Conservation (phyloP, 1,140 invertebrate genomes). For the Caenorhabditis latens region DNA sequence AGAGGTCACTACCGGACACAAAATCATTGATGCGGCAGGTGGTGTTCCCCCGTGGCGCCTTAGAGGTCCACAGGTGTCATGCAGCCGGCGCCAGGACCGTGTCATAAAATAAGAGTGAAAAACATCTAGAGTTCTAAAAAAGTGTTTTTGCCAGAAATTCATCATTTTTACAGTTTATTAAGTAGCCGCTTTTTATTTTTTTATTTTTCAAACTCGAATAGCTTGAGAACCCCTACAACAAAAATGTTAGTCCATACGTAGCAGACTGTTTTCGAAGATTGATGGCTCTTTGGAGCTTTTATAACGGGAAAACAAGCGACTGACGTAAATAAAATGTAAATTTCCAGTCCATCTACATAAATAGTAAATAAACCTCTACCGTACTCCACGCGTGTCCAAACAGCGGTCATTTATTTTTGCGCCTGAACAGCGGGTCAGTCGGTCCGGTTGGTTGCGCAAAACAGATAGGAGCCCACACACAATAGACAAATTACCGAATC, state of each 20-base stretch:
- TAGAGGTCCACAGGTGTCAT: conserved; percentile 27
- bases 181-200: too few species aligned
- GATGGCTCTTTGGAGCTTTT: conserved; percentile 47
- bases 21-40: not conserved
- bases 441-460: conserved; percentile 44
- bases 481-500: conserved; percentile 53
- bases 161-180: too few species aligned
- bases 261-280: conserved; percentile 44
- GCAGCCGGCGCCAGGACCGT: conserved; percentile 39
- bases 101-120: conserved; percentile 16
- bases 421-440: conserved; percentile 7
- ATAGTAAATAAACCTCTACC: conserved; percentile 47
- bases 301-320: not conserved
- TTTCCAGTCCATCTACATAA: not conserved
- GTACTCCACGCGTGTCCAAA: not conserved
- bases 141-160: not conserved
- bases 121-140: not conserved
- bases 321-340: conserved; percentile 38
- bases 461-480: conserved; percentile 38
- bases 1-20: conserved; percentile 14
- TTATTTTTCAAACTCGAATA: not conserved
- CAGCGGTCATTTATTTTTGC: conserved; percentile 16
- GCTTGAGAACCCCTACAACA: not conserved
- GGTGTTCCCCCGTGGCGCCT: conserved; percentile 4
- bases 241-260: conserved; percentile 21